Base-by-base conservation (phyloP, 2,888 invertebrate species). In the Zele albiditarsus region DNA sequence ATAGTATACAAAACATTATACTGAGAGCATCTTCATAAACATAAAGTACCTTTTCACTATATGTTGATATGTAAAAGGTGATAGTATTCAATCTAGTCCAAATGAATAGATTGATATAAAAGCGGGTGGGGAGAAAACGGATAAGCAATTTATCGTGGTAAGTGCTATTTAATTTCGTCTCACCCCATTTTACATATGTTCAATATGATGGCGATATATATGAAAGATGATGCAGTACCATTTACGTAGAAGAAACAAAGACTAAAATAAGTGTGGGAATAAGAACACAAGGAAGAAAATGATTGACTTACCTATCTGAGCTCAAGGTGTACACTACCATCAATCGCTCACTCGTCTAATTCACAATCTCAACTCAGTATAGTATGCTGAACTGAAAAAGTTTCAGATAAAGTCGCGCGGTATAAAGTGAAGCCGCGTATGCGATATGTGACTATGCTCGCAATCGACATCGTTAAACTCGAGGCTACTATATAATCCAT, bases 401-500 rank as follows among this genome's bases (percentile, higher is more conserved):
- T 23, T 20, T 20, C n/a, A 53, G 53, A 53, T 53, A 53, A 53
- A 53, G 23, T 53, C 20, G 8, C 10, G 23, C 8, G 8, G 53
- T 53, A 53, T 53, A 23, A 53, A 53, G 53, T 53, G 53, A 20
- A 53, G 53, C 53, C 20, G 53, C 53, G 20, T 53, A 23, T 53
- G 53, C 53, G 53, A 53, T 53, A 53, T 23, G 53, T 53, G n/a
- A n/a, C 8, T 20, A 23, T 10, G 5, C 20, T 53, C 53, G 23
- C 53, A 53, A 53, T 53, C 53, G n/a, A 53, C 20, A 20, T 53
- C 53, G 63, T 75, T 71, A 75, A 77, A 73, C 65, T 53, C 63
- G 42, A 65, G 73, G 63, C 70, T 69, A 75, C 73, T 73, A 71
- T 73, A 71, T 75, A 71, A 71, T 60, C 77, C 69, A 75, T 77